Base-by-base conservation (phyloP, 2,888 invertebrate genomes). In the Drosophila birchii region DNA sequence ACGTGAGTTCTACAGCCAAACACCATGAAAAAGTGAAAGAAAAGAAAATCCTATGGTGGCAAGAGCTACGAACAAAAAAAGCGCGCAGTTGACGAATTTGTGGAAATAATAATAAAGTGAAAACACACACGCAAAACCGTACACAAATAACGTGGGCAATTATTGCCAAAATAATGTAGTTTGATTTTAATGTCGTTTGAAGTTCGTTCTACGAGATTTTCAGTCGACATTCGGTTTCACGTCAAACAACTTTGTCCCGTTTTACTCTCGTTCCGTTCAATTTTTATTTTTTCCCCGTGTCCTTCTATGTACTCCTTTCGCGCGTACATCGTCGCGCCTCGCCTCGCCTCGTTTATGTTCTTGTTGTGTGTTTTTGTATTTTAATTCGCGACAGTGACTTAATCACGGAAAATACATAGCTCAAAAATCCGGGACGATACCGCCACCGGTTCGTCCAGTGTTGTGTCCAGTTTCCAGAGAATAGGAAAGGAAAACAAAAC, bases 61-160 rank as follows among this genome's bases (percentile, higher is more conserved):
- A 36, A 34, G 43, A 53, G 38, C 36, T 11, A 36, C 23, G 38
- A 2, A 54, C 11, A 32, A 54, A 36, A 49, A 51, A 54, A 23
- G 23, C 36, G 38, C 51, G 54, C 60, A 61, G 60, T 58, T 61
- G 60, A 61, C 60, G 60, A 61, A 23, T 38, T 60, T 32, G 56
- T 41, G 56, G 23, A 5, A 57, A 56, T 54, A 51, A 53, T 53
- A 53, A 51, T 16, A 36, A 36, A 34, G 34, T 23, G 51, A 11
- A 51, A 51, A 9, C 49, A 34, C 16, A 53, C 11, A 53, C 20
- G 34, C 51, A 53, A 53, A 14, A 51, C 6, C 51, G 34, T 34
- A 54, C 7, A 38, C 20, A 23, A 23, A 14, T 11, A 61, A 43
- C 57, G 57, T 57, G 41, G 23, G 41, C 57, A 57, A 57, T 61